Evolutionary conservation across 2,797 vertebrate species (phyloP).

Genomic region (Champsocephalus gunnari): DNA sequence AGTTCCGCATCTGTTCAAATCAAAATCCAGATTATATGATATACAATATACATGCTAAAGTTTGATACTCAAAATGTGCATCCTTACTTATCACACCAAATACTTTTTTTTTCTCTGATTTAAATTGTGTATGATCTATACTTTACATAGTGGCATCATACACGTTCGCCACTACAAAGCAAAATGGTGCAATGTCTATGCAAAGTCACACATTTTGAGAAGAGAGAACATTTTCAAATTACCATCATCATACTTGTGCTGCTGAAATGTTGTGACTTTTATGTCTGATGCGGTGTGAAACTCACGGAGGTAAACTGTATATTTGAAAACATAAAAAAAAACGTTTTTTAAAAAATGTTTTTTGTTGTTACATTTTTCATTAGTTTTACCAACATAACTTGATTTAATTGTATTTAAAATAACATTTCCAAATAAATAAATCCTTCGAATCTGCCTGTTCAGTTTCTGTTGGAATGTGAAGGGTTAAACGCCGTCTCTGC

Average conservation of each 20-base stretch:
- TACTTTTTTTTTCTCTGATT: neutral
- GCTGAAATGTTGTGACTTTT: slow-evolving; percentile 18
- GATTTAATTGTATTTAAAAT: no score
- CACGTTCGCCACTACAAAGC: neutral
- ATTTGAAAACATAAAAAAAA: no score
- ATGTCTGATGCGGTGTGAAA: slow-evolving; percentile 23
- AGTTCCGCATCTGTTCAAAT: slow-evolving; percentile 28
- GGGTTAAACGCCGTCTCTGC: no score
- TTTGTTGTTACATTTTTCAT: no score
- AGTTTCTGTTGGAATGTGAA: no score
- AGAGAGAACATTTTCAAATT: neutral
- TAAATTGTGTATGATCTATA: neutral
- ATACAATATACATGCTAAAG: slow-evolving; percentile 11
- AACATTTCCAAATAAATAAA: no score
- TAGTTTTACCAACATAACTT: no score
- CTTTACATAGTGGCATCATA: neutral
- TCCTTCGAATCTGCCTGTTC: no score
- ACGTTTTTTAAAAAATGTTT: no score
- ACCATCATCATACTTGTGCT: slow-evolving; percentile 15
- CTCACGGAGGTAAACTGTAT: slow-evolving; percentile 12
- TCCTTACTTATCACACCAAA: neutral
- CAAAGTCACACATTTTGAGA: slow-evolving; percentile 2
- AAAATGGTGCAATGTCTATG: neutral
- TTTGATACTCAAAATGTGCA: neutral
- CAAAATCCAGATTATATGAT: slow-evolving; percentile 20